Conservation (phyloP, 2,888 invertebrate species). For the Drosophila prolongata region DNA sequence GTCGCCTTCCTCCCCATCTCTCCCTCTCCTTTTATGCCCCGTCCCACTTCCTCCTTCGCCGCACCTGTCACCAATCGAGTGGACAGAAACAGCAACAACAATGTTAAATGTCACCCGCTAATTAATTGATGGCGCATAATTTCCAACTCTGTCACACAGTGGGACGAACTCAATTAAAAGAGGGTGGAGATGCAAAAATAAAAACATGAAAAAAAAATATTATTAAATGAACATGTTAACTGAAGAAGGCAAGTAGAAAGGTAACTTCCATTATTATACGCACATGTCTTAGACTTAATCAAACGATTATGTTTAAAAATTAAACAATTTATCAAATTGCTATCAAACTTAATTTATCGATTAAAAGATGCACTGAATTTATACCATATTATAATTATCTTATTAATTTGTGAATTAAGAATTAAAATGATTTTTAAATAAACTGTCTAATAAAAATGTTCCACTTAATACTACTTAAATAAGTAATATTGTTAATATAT, state of each 20-base stretch:
- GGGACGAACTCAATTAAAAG: constrained; percentile 32
- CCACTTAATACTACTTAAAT: too few relatives aligned
- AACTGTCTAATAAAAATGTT: too few relatives aligned
- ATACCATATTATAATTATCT: too few relatives aligned
- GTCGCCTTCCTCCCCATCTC: constrained; percentile 42
- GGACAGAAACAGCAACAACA: constrained; percentile 46
- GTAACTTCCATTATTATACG: background rate
- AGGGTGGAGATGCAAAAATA: background rate
- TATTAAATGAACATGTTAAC: background rate
- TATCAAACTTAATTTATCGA: too few relatives aligned
- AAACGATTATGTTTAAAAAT: too few relatives aligned
- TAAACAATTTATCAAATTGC: too few relatives aligned
- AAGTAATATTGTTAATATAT: too few relatives aligned
- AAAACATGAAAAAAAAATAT: background rate
- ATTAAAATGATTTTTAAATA: too few relatives aligned
- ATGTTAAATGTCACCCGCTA: constrained; percentile 68
- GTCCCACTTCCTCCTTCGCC: constrained; percentile 8
- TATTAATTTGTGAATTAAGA: too few relatives aligned
- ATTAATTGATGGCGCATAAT: constrained; percentile 65
- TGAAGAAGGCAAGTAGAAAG: background rate
- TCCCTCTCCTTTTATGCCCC: background rate
- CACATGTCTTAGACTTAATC: too few relatives aligned
- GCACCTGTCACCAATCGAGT: constrained; percentile 32
- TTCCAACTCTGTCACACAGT: constrained; percentile 40
- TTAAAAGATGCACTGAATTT: too few relatives aligned